These are phyloP conservation scores for Thera obeliscata DNA, from an alignment of 2,888 invertebrate species.

Conservation along the genomic window DNA sequence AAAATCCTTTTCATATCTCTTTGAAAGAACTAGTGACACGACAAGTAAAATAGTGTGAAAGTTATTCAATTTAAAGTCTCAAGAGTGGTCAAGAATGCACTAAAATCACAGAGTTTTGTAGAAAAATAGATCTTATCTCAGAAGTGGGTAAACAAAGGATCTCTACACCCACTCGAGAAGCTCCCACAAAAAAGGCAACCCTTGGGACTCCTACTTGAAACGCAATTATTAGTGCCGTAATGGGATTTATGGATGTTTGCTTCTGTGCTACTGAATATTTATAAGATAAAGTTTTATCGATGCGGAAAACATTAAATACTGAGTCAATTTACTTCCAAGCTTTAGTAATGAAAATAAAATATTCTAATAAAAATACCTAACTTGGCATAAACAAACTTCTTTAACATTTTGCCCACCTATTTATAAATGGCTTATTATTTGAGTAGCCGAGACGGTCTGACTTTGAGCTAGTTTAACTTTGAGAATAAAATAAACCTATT, in stretches of 20 bases:
- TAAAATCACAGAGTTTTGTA: conserved; percentile 31
- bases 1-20: too few relatives aligned
- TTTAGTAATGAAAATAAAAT: conserved; percentile 14
- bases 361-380: neutral
- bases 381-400: neutral
- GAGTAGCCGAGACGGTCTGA: neutral
- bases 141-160: conserved; percentile 66
- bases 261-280: conserved; percentile 48
- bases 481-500: neutral
- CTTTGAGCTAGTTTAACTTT: conserved; percentile 3
- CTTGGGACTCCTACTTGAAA: conserved; percentile 58
- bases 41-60: too few relatives aligned
- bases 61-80: neutral
- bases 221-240: conserved; percentile 65
- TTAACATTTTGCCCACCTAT: neutral
- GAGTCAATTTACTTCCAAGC: conserved; percentile 21
- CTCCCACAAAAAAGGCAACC: conserved; percentile 57
- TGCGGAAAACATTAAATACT: conserved; percentile 21
- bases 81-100: conserved; percentile 34
- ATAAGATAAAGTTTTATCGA: conserved; percentile 37
- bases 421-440: neutral
- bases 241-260: conserved; percentile 54
- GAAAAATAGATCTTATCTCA: conserved; percentile 49
- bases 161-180: conserved; percentile 62
- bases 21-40: too few relatives aligned